A percentile compares a stretch with the other conserved stretches of the same genome.
Evolutionary conservation across 2,797 vertebrate species (phyloP).

Genomic region (Vespertilio murinus): DNA sequence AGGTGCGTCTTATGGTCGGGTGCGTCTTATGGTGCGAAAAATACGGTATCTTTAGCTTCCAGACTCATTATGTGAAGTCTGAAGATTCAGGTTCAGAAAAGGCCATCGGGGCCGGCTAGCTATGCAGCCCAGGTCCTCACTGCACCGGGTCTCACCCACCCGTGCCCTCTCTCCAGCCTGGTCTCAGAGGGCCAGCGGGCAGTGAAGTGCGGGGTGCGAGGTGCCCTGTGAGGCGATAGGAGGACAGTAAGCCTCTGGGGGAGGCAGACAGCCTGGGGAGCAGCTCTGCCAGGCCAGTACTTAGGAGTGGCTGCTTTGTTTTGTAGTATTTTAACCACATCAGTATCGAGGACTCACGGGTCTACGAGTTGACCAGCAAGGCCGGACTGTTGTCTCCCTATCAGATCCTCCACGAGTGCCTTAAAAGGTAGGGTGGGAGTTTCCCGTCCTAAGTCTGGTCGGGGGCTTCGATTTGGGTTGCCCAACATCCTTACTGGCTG

Average conservation of each 20-base stretch:
- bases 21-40: no score
- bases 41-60: conserved; percentile 11
- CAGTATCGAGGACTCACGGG: conserved; percentile 99
- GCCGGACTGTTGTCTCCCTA: conserved; percentile 98
- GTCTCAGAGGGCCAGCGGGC: not conserved
- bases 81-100: not conserved
- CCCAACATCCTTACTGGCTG: not conserved
- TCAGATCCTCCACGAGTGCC: conserved; percentile 99
- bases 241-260: not conserved
- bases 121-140: no score
- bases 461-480: not conserved
- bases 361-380: conserved; percentile 99
- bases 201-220: not conserved
- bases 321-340: conserved; percentile 99
- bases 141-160: not conserved
- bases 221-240: not conserved
- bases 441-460: not conserved
- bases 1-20: no score
- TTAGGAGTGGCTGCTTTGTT: conserved; percentile 62
- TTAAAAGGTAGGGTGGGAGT: conserved; percentile 92
- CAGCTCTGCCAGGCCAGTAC: not conserved
- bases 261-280: not conserved
- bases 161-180: not conserved
- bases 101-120: not conserved
- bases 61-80: not conserved